These are phyloP conservation scores for Agrochola lychnidis DNA, from an alignment of 2,888 invertebrate genomes.

Conservation along the genomic window DNA sequence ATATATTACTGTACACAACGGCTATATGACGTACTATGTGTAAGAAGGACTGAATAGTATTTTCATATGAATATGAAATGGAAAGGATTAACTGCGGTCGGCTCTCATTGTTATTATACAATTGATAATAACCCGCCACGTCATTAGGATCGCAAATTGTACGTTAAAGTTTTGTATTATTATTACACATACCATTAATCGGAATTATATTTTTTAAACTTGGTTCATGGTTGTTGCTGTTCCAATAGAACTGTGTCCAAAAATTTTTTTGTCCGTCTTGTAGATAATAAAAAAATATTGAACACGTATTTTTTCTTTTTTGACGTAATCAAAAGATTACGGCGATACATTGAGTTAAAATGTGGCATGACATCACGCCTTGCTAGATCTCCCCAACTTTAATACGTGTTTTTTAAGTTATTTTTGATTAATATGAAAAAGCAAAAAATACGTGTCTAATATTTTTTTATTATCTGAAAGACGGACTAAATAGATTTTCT, in stretches of 20 bases:
- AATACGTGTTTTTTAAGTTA: too few relatives aligned
- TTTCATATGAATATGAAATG: conserved; percentile 35
- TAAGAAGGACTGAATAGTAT: conserved; percentile 7
- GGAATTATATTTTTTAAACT: not conserved
- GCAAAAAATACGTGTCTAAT: too few relatives aligned
- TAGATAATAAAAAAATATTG: too few relatives aligned
- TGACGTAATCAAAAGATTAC: too few relatives aligned
- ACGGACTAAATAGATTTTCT: too few relatives aligned
- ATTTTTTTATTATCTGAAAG: too few relatives aligned
- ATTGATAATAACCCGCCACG: conserved; percentile 9
- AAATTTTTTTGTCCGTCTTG: too few relatives aligned
- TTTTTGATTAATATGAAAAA: too few relatives aligned
- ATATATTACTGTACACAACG: not conserved
- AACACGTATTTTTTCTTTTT: too few relatives aligned
- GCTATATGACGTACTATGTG: not conserved
- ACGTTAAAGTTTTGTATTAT: not conserved
- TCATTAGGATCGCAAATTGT: conserved; percentile 16
- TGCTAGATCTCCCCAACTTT: too few relatives aligned
- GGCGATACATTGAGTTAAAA: too few relatives aligned
- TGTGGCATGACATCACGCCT: too few relatives aligned
- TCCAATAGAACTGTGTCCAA: not conserved
- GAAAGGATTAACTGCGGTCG: conserved; percentile 15
- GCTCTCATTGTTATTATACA: conserved; percentile 25
- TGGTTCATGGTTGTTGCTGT: not conserved
- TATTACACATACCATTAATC: not conserved